Evolutionary conservation across 2,113 vertebrate species (phyloP).

Genomic region (Nanorana parkeri): DNA sequence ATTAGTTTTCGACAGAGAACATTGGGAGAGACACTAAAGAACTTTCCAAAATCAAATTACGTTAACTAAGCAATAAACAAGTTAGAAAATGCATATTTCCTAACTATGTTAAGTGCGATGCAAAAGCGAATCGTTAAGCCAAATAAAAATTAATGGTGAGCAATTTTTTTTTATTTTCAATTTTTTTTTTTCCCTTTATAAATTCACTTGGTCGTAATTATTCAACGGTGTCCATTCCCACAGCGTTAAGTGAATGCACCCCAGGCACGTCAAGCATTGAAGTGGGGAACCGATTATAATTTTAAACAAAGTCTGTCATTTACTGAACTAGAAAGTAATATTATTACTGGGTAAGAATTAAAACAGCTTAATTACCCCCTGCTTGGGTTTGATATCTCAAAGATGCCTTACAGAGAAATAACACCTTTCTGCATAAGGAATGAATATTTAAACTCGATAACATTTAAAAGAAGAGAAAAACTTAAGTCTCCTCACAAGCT

Average conservation of each 20-base stretch:
- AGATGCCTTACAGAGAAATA: conserved; percentile 70
- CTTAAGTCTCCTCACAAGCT: conserved; percentile 80
- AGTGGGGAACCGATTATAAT: conserved; percentile 58
- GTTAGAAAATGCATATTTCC: conserved; percentile 53
- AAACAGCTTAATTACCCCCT: conserved; percentile 69
- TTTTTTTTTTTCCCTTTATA: conserved; percentile 42
- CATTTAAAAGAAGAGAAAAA: conserved; percentile 66
- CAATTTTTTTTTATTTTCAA: conserved; percentile 20
- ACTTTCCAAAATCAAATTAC: conserved; percentile 57
- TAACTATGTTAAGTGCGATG: conserved; percentile 50
- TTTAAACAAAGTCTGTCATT: conserved; percentile 62
- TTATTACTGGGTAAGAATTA: conserved; percentile 65
- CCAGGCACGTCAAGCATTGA: conserved; percentile 29
- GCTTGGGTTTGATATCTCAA: conserved; percentile 69
- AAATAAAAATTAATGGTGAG: conserved; percentile 58
- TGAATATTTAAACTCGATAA: conserved; percentile 76
- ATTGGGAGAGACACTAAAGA: conserved; percentile 56
- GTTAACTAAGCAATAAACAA: conserved; percentile 57
- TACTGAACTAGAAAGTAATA: conserved; percentile 67
- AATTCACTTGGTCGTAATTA: conserved; percentile 52
- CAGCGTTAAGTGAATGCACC: conserved; percentile 54
- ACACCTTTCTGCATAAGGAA: conserved; percentile 69
- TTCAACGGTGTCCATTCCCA: conserved; percentile 32
- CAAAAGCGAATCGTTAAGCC: conserved; percentile 47
- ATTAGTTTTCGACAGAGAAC: conserved; percentile 55